Conservation (phyloP, 2,797 vertebrate genomes). For the Sebastes nivosus region DNA sequence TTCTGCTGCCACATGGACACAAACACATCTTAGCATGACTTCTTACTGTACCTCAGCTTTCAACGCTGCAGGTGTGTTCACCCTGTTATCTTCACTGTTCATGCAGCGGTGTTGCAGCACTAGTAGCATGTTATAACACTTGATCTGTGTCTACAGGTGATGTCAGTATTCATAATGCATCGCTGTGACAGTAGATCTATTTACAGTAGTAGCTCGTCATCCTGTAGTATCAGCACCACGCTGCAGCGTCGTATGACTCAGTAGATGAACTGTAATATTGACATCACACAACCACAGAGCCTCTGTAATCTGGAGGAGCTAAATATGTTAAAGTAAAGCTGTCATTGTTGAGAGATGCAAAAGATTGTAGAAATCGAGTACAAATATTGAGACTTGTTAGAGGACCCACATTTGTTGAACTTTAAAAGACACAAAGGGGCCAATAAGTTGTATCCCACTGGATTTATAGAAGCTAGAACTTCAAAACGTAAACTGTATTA, state of each 20-base stretch:
- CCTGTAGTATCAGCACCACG: neutral
- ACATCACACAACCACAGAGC: neutral
- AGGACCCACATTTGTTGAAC: neutral
- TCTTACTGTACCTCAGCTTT: neutral
- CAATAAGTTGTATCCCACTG: neutral
- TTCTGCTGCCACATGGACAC: constrained; percentile 36
- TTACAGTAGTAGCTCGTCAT: neutral
- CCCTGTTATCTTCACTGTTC: neutral
- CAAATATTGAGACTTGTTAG: neutral
- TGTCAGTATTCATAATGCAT: neutral
- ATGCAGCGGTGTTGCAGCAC: constrained; percentile 6
- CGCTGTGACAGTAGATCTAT: neutral
- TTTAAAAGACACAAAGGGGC: neutral
- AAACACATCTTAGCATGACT: constrained; percentile 16
- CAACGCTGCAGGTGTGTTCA: neutral
- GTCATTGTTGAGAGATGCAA: neutral
- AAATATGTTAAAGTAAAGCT: neutral
- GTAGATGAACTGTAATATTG: neutral
- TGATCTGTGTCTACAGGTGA: neutral
- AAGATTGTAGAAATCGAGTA: neutral
- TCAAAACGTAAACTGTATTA: neutral
- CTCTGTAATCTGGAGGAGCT: neutral
- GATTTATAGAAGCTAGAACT: neutral
- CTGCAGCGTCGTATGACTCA: neutral
- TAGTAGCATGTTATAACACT: constrained; percentile 20